Percentiles rank a stretch among this genome's conserved stretches.
These are phyloP conservation scores for Electrona antarctica DNA, from an alignment of 2,113 vertebrate genomes.

Conservation along the genomic window DNA sequence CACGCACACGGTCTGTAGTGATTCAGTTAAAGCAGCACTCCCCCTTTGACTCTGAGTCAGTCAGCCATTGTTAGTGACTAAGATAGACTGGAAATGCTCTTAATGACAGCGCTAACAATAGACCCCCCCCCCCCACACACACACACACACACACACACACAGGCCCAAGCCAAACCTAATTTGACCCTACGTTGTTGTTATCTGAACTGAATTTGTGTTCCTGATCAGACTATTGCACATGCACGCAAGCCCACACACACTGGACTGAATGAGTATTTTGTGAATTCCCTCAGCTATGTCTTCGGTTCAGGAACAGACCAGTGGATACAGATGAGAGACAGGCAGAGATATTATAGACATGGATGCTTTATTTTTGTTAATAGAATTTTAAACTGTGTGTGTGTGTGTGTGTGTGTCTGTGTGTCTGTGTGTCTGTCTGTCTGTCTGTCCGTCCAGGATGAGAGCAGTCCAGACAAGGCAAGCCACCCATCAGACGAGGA, in stretches of 20 bases:
- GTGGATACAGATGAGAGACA: no score
- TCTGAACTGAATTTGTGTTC: background rate
- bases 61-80: slow-evolving; percentile 51
- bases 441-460: slow-evolving; percentile 78
- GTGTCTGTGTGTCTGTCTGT: background rate
- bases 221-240: background rate
- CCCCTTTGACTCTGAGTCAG: slow-evolving; percentile 59
- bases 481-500: slow-evolving; percentile 82
- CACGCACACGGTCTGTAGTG: slow-evolving; percentile 20
- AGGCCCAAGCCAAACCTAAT: background rate
- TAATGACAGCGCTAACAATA: slow-evolving; percentile 53
- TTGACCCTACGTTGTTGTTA: background rate
- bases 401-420: background rate
- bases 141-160: background rate
- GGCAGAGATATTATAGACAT: no score
- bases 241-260: background rate
- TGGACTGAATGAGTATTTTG: no score
- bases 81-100: slow-evolving; percentile 26
- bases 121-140: slow-evolving; percentile 14
- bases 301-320: slow-evolving; percentile 22
- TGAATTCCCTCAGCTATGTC: slow-evolving; percentile 28
- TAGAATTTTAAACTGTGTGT: background rate
- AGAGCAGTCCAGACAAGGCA: slow-evolving; percentile 86
- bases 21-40: slow-evolving; percentile 34
- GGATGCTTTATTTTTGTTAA: no score